Base-by-base conservation (phyloP, 2,113 vertebrate species). In the Pogonocichla stellata region DNA sequence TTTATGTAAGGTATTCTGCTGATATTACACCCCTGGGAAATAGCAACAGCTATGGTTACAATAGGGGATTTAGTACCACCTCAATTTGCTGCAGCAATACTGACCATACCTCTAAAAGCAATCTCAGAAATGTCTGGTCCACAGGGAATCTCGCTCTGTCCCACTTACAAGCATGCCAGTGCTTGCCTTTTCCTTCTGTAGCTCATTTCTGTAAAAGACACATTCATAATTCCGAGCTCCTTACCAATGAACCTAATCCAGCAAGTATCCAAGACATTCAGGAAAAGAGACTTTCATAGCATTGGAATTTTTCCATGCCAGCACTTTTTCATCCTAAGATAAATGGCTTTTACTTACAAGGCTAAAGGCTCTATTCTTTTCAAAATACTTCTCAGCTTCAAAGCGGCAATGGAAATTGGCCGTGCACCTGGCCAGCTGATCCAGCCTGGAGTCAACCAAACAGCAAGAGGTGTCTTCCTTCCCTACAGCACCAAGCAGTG, bases 341-440 rank as follows among this genome's bases (percentile, higher is more conserved):
- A 96, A 97, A 97, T 96, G 90, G 74, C 83, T 95, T 97, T 98
- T 94, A 96, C 95, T 97, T 94, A 72, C 33, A 65, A 69, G 70
- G 96, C 95, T 94, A 95, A 97, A 75, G 75, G 86, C 92, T 91
- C 96, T 73, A 93, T 97, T 98, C 88, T 97, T 96, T 96, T 96
- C 88, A 95, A 96, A 97, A 95, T 88, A 89, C 80, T 97, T 96
- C 78, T 80, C 92, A 83, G 81, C 93, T 97, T 97, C 95, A 89
- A 95, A 97, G 95, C 23, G 24, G 95, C 91, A 85, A 58, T 96
- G 96, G 90, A 97, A 97, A 96, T 92, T 94, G 97, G 87, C 95
- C 9, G 0, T 57, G 89, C 87, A 97, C 96, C 96, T 96, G 93
- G 96, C 80, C 95, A 91, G 94, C 96, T 96, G 97, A 97, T 97